These are phyloP conservation scores for Poliocrania exsul DNA, from an alignment of 2,797 vertebrate genomes.

Conservation along the genomic window DNA sequence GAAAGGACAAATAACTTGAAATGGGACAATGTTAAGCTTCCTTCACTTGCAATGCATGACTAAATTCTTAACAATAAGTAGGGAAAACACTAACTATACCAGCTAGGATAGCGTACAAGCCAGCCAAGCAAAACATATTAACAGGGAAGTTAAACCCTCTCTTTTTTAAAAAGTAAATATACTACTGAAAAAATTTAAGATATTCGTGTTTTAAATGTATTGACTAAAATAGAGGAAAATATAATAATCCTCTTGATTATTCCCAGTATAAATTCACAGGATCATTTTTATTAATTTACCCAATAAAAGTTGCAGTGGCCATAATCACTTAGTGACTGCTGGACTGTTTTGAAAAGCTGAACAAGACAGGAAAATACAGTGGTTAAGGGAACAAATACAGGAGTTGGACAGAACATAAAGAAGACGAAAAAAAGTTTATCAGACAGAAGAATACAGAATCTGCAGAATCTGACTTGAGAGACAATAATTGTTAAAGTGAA, in stretches of 20 bases:
- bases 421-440: not conserved
- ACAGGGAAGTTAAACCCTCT: not conserved
- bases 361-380: not conserved
- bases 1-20: not conserved
- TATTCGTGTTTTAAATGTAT: not conserved
- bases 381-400: not conserved
- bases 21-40: not conserved
- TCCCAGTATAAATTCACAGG: not conserved
- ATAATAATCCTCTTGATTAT: not conserved
- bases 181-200: rapidly evolving
- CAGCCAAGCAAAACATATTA: not conserved
- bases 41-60: not conserved
- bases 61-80: not conserved
- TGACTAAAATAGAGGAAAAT: not conserved
- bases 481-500: not conserved
- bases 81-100: not conserved
- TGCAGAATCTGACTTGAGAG: not conserved
- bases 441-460: not conserved
- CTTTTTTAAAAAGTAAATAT: not conserved
- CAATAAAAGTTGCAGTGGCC: not conserved
- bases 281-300: not conserved
- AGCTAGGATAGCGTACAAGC: not conserved
- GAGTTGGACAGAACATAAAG: not conserved
- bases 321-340: not conserved
- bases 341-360: not conserved